phyloP scores from a whole-genome alignment of 2,113 vertebrate genomes.

The Amazona guildingii region DNA sequence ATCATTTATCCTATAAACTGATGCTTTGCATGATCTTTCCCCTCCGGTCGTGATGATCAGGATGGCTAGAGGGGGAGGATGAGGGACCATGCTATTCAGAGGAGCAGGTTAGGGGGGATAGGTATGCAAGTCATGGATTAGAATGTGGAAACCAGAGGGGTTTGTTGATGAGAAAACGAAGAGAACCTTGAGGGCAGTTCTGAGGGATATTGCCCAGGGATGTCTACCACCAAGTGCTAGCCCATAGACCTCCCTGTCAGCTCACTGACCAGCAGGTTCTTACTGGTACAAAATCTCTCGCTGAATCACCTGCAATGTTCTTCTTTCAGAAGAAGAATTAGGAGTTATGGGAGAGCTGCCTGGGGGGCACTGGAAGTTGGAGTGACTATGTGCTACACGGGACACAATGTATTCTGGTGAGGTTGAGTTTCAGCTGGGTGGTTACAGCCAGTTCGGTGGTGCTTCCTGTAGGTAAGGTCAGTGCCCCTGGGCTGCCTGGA shows the following conservation, averaged over 20 bases:
- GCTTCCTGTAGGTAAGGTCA: accelerated
- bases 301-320: neutral
- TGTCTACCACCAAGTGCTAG: neutral
- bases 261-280: neutral
- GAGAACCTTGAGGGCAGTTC: neutral
- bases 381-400: neutral
- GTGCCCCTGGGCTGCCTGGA: neutral
- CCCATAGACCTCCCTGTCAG: neutral
- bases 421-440: neutral
- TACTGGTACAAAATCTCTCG: neutral
- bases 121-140: neutral
- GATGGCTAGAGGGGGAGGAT: neutral
- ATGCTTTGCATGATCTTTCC: neutral
- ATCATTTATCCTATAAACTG: neutral
- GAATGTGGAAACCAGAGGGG: neutral
- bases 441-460: neutral
- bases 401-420: neutral
- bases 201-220: neutral
- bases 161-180: neutral
- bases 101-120: neutral
- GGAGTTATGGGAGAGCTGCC: neutral
- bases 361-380: neutral
- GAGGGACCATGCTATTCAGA: neutral
- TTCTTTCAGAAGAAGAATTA: neutral
- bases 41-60: neutral